Evolutionary conservation across 2,888 invertebrate species (phyloP), one percentile per base, ranked within the genome.

Genomic region (Drosophila phalerata): DNA sequence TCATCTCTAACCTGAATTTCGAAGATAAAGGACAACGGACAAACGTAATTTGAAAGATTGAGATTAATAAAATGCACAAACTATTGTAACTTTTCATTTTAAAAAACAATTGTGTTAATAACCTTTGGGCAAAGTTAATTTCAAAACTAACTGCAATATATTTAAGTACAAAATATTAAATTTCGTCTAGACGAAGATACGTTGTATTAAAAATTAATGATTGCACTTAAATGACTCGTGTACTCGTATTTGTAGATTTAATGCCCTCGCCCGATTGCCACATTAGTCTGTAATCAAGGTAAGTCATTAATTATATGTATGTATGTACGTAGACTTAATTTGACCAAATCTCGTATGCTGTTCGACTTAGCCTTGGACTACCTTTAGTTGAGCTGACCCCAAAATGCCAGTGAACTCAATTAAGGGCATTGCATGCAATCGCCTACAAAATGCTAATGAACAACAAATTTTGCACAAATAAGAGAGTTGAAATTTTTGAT

Each of bases 371-470:
- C 30, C 47, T 47, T 51, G 49, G 30, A 25, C 34, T 40, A 40
- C 19, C 22, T 56, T 56, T 52, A 57, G 11, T 42, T 45, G n/a
- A n/a, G 34, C 42, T 69, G 65, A 57, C 52, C 77, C 62, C 45
- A 57, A 65, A 69, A 66, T 62, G 70, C 22, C 58, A 60, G 58
- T 63, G 63, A 77, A 79, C 70, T 76, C 57, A 76, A 76, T 66
- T 80, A 70, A 5, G 45, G 56, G 10, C 53, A 43, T 30, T 40
- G 76, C 52, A 45, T 63, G 62, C 60, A 65, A 65, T 52, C 48
- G 76, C 55, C 51, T 49, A 19, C 47, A 53, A 61, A 49, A 64
- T 78, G 76, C 71, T 66, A 76, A 77, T 79, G 77, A 76, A 70
- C 71, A 53, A 38, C 42, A 58, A 61, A 65, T 65, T 56, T 69